phyloP scores from a whole-genome alignment of 2,113 vertebrate genomes.

The Oreotrochilus melanogaster region DNA sequence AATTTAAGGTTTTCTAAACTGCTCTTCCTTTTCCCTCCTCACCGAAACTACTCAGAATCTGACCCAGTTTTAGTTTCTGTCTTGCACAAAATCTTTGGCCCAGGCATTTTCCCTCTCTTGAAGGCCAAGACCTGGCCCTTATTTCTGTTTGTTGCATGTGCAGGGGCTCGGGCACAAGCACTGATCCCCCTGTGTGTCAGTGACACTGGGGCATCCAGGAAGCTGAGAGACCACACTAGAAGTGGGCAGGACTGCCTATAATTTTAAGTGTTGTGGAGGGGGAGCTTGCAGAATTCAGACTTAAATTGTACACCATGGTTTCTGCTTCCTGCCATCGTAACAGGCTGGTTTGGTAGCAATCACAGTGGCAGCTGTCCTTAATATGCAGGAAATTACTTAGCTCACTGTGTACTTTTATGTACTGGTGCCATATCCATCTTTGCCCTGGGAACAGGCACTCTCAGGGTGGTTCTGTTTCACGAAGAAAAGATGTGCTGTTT shows the following conservation, averaged over 20 bases:
- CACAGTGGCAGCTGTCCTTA: not conserved
- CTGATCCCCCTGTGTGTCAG: not conserved
- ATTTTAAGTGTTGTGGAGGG: accelerated
- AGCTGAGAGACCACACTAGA: not conserved
- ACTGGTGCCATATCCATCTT: not conserved
- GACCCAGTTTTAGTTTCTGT: not conserved
- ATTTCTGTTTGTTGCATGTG: not conserved
- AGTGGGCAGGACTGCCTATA: not conserved
- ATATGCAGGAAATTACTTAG: not conserved
- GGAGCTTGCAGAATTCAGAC: not conserved
- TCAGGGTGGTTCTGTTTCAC: not conserved
- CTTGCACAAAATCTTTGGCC: not conserved
- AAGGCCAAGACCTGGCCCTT: not conserved
- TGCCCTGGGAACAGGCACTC: not conserved
- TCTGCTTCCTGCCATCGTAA: not conserved
- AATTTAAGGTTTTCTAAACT: not conserved
- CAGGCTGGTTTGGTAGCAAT: not conserved
- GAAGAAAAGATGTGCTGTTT: not conserved
- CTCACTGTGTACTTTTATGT: not conserved
- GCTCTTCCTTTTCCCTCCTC: not conserved
- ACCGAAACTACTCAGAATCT: not conserved
- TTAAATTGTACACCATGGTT: not conserved
- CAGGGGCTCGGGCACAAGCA: not conserved
- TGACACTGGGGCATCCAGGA: not conserved
- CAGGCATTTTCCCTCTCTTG: not conserved